Evolutionary conservation across 1,140 invertebrate species (phyloP).

Genomic region (Neodiprion pinetum): DNA sequence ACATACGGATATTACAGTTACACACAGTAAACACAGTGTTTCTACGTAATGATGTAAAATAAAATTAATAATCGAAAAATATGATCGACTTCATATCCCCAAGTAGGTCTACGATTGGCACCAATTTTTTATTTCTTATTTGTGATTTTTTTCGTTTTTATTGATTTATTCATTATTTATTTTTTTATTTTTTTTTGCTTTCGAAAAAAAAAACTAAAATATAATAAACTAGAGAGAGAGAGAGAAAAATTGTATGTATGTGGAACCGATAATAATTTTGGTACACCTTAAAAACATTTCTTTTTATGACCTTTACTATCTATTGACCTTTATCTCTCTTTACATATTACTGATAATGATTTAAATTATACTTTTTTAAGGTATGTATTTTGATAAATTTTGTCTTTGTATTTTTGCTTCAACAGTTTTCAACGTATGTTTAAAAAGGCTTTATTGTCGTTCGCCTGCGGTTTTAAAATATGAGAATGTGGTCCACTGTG

Average conservation of each 20-base stretch:
- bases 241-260: too few relatives aligned
- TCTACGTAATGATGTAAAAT: constrained; percentile 20
- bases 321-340: too few relatives aligned
- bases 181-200: too few relatives aligned
- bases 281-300: too few relatives aligned
- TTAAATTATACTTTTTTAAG: too few relatives aligned
- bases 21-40: constrained; percentile 26
- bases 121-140: neutral
- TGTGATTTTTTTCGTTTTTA: neutral
- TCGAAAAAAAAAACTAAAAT: too few relatives aligned
- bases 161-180: too few relatives aligned
- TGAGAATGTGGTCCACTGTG: neutral
- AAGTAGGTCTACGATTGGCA: constrained; percentile 15
- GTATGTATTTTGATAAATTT: neutral
- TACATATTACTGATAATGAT: too few relatives aligned
- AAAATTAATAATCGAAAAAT: neutral
- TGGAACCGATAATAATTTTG: too few relatives aligned
- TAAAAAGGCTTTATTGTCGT: neutral
- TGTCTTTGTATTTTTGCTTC: neutral
- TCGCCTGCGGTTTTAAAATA: neutral
- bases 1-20: constrained; percentile 32
- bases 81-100: neutral
- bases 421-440: neutral
- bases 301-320: too few relatives aligned
- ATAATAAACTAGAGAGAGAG: too few relatives aligned